Base-by-base conservation (phyloP, 2,888 invertebrate species). In the Clusia tigrina region DNA sequence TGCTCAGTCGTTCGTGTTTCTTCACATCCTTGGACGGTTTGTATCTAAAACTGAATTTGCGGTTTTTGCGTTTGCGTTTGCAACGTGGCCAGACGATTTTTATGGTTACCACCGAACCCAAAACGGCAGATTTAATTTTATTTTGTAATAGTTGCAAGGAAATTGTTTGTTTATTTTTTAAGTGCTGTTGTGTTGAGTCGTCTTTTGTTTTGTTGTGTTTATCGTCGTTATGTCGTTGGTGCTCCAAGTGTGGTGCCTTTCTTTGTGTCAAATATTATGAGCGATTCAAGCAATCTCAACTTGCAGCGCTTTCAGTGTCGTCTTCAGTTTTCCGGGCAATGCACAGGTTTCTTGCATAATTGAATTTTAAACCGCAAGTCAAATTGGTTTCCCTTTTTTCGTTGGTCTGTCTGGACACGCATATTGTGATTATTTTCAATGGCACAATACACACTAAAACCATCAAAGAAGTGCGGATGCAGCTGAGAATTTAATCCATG, bases 91-190 rank as follows among this genome's bases (percentile, higher is more conserved):
- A 81, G 81, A 81, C 81, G 76, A 78, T 78, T 81, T 81, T 81
- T 82, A 81, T 80, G 79, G 72, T 76, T 68, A 65, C 68, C 70
- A 74, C 72, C 73, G 72, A 77, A 76, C 78, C 73, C 71, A 74
- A 80, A 79, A 76, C 77, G 72, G 78, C 78, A 80, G 78, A 79
- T 82, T 80, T 75, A 77, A 80, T 82, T 81, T 80, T 74, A 81
- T 81, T 81, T 60, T 24, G 57, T 67, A 67, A 58, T 53, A 46
- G 57, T 63, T 42, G 56, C n/a, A 17, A 42, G 72, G 63, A 77
- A 77, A 78, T 77, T 78, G 77, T 77, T 77, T 78, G 74, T 73
- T 78, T 72, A 71, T 70, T 66, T 64, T 52, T 52, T 61, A 53
- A 48, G 24, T 56, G 64, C 62, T 62, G 58, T 18, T 48, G 48